These are phyloP conservation scores for Aphidius ervi DNA, from an alignment of 1,140 invertebrate species.

Conservation along the genomic window DNA sequence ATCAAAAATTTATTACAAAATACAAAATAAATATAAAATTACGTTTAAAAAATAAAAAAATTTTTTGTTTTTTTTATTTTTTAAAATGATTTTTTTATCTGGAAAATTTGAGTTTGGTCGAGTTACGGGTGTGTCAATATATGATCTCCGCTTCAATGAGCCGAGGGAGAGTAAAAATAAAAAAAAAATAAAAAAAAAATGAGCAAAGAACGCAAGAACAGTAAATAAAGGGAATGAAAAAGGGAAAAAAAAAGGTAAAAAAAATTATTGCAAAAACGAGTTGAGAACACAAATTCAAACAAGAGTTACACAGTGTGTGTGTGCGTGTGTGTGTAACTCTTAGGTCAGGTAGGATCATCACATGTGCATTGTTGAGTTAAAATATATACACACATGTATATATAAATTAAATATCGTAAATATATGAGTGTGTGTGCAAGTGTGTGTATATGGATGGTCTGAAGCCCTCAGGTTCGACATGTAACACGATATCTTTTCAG, in stretches of 20 bases:
- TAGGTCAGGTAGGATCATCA: slow-evolving; percentile 7
- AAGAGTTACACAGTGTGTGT: not conserved
- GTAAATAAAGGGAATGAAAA: not conserved
- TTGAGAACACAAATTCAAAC: not conserved
- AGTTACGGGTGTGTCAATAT: not conserved
- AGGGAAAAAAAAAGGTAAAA: not conserved
- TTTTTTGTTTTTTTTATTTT: too few relatives aligned
- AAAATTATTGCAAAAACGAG: not conserved
- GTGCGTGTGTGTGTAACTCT: not conserved
- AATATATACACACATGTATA: too few relatives aligned
- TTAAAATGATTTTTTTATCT: too few relatives aligned
- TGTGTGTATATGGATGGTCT: not conserved
- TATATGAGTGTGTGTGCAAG: not conserved
- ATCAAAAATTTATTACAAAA: too few relatives aligned
- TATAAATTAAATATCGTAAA: too few relatives aligned
- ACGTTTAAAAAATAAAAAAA: too few relatives aligned
- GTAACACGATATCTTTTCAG: slow-evolving; percentile 6
- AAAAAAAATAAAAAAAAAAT: too few relatives aligned
- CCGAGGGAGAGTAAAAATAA: not conserved
- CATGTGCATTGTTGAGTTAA: not conserved
- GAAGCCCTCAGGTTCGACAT: not conserved
- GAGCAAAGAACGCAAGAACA: too few relatives aligned
- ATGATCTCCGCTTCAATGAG: slow-evolving; percentile 6
- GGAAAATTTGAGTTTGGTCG: not conserved
- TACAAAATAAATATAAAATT: too few relatives aligned